These are phyloP conservation scores for Coelopa frigida DNA, from an alignment of 1,140 invertebrate species.

Conservation along the genomic window DNA sequence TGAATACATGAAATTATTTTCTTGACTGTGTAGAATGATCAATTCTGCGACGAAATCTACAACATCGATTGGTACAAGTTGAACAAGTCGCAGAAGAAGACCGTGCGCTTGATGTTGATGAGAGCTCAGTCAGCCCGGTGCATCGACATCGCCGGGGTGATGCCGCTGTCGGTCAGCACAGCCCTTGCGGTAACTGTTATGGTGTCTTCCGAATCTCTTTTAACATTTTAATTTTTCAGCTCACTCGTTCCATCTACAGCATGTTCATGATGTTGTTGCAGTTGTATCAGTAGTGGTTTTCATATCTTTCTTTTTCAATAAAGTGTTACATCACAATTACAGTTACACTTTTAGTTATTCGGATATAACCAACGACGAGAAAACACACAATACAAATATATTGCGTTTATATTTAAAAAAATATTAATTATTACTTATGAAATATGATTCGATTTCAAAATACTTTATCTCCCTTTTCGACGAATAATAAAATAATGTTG, in stretches of 20 bases:
- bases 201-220: neutral
- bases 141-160: constrained; percentile 2
- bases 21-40: constrained; percentile 6
- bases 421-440: too few relatives aligned
- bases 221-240: constrained; percentile 1
- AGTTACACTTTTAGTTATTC: too few relatives aligned
- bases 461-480: too few relatives aligned
- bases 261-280: constrained; percentile 9
- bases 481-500: too few relatives aligned
- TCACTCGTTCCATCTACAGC: constrained; percentile 7
- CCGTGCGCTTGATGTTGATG: constrained; percentile 5
- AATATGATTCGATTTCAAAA: too few relatives aligned
- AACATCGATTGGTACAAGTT: constrained; percentile 8
- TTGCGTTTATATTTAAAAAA: too few relatives aligned
- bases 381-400: too few relatives aligned
- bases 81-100: constrained; percentile 1
- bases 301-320: too few relatives aligned
- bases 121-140: constrained; percentile 3
- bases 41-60: constrained; percentile 4
- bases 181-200: neutral
- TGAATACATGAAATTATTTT: neutral
- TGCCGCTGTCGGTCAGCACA: constrained; percentile 9
- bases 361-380: too few relatives aligned
- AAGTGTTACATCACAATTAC: too few relatives aligned
- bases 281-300: too few relatives aligned